phyloP scores from a whole-genome alignment of 2,888 invertebrate genomes.

The Cerastis rubricosa region DNA sequence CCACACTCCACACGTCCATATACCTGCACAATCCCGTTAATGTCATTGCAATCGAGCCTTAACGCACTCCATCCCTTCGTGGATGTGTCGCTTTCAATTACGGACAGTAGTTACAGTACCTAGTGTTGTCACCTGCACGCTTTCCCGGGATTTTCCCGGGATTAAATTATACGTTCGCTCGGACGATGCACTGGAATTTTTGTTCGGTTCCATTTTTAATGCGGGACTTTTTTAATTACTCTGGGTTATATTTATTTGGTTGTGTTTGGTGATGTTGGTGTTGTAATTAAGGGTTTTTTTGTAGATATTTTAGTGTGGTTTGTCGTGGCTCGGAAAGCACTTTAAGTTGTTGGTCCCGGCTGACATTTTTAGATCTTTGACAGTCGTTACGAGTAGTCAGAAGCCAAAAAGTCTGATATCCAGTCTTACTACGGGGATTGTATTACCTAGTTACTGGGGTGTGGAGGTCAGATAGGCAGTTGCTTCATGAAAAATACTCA shows the following conservation, averaged over 20 bases:
- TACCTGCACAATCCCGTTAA: slow-evolving; percentile 44
- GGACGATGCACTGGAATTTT: slow-evolving; percentile 39
- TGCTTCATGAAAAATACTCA: no score
- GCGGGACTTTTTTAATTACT: slow-evolving; percentile 44
- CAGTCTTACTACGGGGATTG: no score
- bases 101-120: slow-evolving; percentile 59
- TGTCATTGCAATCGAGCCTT: slow-evolving; percentile 57
- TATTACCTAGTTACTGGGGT: no score
- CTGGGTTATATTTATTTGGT: slow-evolving; percentile 20
- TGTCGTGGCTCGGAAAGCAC: no score
- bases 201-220: slow-evolving; percentile 36
- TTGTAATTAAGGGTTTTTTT: slow-evolving; percentile 25
- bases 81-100: slow-evolving; percentile 75
- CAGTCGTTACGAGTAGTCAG: no score
- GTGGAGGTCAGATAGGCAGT: no score
- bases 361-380: no score
- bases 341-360: no score
- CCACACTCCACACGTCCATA: slow-evolving; percentile 23
- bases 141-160: slow-evolving; percentile 50
- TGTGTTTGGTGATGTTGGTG: slow-evolving; percentile 20
- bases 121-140: slow-evolving; percentile 62
- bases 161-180: slow-evolving; percentile 57
- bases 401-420: no score
- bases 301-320: not conserved
- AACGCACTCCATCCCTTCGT: slow-evolving; percentile 55